Conservation (phyloP, 2,113 vertebrate genomes). For the Irena cyanogastra region DNA sequence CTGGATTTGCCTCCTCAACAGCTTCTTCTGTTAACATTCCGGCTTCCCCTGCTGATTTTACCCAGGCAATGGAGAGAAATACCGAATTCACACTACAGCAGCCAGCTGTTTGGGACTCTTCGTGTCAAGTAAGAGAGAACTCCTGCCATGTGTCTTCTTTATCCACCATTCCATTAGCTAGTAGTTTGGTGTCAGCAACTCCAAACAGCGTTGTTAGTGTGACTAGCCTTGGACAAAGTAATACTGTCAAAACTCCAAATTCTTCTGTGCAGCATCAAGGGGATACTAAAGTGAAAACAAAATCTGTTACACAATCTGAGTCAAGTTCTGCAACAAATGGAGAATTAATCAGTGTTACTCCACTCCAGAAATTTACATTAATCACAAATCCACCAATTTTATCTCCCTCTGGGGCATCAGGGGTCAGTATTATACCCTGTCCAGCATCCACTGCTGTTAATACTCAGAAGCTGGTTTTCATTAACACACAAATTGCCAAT, state of each 20-base stretch:
- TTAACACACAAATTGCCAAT: conserved; percentile 77
- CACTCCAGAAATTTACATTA: conserved; percentile 82
- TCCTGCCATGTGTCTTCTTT: conserved; percentile 41
- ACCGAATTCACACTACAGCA: conserved; percentile 61
- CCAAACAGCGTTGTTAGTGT: conserved; percentile 53
- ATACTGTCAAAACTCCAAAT: conserved; percentile 35
- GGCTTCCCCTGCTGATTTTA: conserved; percentile 40
- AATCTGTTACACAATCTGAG: conserved; percentile 48
- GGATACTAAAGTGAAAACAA: conserved; percentile 50
- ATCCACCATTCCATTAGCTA: conserved; percentile 43
- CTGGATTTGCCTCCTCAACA: neutral
- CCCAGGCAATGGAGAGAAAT: conserved; percentile 55
- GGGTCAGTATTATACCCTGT: conserved; percentile 66
- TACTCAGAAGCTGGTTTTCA: conserved; percentile 80
- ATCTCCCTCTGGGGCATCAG: conserved; percentile 62
- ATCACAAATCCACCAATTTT: conserved; percentile 76
- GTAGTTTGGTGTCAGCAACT: conserved; percentile 49
- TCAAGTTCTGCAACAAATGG: conserved; percentile 58
- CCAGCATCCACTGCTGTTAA: conserved; percentile 53
- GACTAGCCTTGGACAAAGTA: conserved; percentile 53
- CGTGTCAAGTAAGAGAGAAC: conserved; percentile 52
- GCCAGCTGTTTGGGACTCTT: conserved; percentile 6
- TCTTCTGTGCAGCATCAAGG: conserved; percentile 56
- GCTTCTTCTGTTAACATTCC: conserved; percentile 58
- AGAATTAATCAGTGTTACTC: conserved; percentile 48